Evolutionary conservation across 1,140 invertebrate genomes (phyloP), one percentile per base, ranked within the genome.

Genomic region (Eupeodes corollae): DNA sequence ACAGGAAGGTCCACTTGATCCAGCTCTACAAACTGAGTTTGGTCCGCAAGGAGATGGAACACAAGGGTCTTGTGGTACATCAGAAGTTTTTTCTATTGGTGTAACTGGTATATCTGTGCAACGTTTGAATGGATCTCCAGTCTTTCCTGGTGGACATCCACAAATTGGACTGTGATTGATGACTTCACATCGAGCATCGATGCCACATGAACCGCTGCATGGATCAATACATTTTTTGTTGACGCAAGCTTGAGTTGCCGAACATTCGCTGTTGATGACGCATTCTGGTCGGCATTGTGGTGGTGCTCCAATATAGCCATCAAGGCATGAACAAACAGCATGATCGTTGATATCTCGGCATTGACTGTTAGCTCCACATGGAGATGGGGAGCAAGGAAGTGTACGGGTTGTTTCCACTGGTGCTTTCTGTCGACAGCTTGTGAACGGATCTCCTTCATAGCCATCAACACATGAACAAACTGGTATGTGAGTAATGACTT

Each of bases 171-270:
- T 86, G 55, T 91, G 87, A 58, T 88, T 88, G 31, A 88, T 82
- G 2, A 89, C 85, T 72, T 88, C 82, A 63, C 88, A 92, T 30
- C 83, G 74, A n/a, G 88, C 86, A 40, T 80, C 79, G 13, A 80
- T 60, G 3, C 87, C 89, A 63, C 88, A 92, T 10, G 85, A 78
- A 18, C 85, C 85, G 9, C 80, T 70, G 62, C 88, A 92, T 5
- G 88, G 88, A 71, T 92, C 84, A 1, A 84, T 81, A 65, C 88
- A 91, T 59, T 86, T 87, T 54, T 86, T 80, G 58, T 86, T 85
- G 2, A 89, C 76, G 57, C 89, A 91, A 18, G 86, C 84, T 59
- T 83, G 80, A 19, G 82, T 76, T 34, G 78, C 77, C 3, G 84
- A 73, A 63, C 89, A 92, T 69, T 92, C 88, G 1, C 82, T 79